A percentile compares a stretch with the other conserved stretches of the same genome.
These are phyloP conservation scores for Cygnus buccinator DNA, from an alignment of 2,113 vertebrate genomes.

Conservation along the genomic window DNA sequence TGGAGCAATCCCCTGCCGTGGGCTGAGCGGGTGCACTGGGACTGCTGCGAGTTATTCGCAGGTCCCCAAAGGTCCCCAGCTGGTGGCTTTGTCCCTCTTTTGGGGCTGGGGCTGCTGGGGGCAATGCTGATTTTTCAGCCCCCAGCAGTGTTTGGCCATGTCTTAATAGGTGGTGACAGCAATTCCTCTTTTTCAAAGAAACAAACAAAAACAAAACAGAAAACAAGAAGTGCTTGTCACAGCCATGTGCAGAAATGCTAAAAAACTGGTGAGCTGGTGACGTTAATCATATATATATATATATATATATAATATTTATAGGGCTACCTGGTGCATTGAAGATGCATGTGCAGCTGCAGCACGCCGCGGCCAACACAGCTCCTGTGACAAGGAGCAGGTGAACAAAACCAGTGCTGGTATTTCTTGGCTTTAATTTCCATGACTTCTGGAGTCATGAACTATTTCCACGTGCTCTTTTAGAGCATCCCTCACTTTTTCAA, in stretches of 20 bases:
- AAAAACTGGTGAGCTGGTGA: background rate
- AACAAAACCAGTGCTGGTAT: fast-evolving
- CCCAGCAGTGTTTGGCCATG: fast-evolving
- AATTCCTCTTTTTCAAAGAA: conserved; percentile 14
- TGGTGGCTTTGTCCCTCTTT: background rate
- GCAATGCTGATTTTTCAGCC: background rate
- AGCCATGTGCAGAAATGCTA: background rate
- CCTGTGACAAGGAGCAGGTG: fast-evolving
- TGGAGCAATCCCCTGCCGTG: conserved; percentile 28
- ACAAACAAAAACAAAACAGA: no score
- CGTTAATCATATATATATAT: background rate
- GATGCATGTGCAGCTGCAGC: fast-evolving
- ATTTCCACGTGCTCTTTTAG: background rate
- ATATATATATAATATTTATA: background rate
- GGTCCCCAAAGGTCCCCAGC: background rate
- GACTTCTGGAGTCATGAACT: background rate
- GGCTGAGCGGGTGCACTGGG: background rate
- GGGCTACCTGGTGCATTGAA: background rate
- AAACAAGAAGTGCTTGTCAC: background rate
- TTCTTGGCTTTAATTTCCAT: background rate
- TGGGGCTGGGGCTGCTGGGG: background rate
- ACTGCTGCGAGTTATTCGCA: background rate
- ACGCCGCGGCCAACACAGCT: no score
- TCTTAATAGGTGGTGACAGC: background rate
- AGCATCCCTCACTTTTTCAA: background rate